Percentiles rank a stretch among this genome's conserved stretches.
Conservation (phyloP, 2,797 vertebrate genomes). For the Glyptemys insculpta region DNA sequence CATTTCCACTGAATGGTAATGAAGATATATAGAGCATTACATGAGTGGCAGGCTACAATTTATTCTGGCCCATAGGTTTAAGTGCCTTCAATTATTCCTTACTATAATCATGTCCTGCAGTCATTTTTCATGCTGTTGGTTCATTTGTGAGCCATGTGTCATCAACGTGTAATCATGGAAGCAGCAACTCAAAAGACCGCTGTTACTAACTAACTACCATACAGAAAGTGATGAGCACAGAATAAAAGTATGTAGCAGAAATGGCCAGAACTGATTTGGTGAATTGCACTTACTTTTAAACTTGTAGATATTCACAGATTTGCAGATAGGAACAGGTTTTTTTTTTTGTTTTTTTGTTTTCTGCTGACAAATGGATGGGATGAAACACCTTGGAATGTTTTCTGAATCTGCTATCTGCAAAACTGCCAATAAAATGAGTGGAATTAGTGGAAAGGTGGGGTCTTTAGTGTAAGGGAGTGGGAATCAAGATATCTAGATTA, state of each 20-base stretch:
- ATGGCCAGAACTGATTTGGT: neutral
- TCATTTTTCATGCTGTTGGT: slow-evolving; percentile 80
- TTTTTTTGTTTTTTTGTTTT: neutral
- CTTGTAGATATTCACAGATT: neutral
- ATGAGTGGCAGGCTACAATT: slow-evolving; percentile 48
- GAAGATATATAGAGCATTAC: neutral
- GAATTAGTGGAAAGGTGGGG: neutral
- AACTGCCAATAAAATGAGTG: neutral
- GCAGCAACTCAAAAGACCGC: slow-evolving; percentile 4
- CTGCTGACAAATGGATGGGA: neutral
- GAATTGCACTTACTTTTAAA: neutral
- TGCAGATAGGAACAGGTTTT: neutral
- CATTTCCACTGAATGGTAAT: slow-evolving; percentile 55
- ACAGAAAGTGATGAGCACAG: slow-evolving; percentile 10
- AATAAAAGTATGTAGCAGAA: slow-evolving; percentile 21
- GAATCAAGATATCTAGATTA: neutral
- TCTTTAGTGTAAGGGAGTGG: neutral
- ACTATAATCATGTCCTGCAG: slow-evolving; percentile 62
- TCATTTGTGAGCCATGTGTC: slow-evolving; percentile 54
- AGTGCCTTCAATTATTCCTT: slow-evolving; percentile 59
- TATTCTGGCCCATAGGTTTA: slow-evolving; percentile 57
- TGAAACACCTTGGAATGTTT: neutral
- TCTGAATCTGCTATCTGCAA: neutral
- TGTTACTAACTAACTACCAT: neutral
- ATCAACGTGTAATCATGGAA: slow-evolving; percentile 21